Conservation (phyloP, 1,140 invertebrate species). For the Drosophila triauraria region DNA sequence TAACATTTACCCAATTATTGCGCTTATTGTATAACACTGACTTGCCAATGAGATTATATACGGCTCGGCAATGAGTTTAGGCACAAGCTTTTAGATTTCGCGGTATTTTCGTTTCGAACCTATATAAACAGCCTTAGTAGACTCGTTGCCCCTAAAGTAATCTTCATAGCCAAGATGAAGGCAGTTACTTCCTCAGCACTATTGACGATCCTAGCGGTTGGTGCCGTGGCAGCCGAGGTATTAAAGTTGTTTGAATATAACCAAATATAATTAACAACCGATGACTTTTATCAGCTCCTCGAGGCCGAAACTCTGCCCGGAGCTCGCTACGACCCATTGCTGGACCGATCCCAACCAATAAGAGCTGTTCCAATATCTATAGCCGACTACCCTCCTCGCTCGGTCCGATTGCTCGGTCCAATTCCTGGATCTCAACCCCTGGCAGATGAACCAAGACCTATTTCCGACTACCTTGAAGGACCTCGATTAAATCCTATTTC, state of each 20-base stretch:
- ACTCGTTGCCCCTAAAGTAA: background rate
- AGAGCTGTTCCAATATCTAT: too few relatives aligned
- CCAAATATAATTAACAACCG: background rate
- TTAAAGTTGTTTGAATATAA: too few relatives aligned
- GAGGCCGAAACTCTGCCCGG: too few relatives aligned
- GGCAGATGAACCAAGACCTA: too few relatives aligned
- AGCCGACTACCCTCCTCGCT: too few relatives aligned
- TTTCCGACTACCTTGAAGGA: too few relatives aligned
- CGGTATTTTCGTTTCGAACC: background rate
- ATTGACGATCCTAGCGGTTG: background rate
- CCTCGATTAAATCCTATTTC: too few relatives aligned
- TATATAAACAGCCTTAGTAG: conserved; percentile 12
- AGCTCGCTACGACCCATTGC: too few relatives aligned
- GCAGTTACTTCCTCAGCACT: background rate
- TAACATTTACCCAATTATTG: background rate
- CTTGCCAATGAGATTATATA: background rate
- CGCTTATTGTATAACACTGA: background rate
- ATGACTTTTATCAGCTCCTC: background rate
- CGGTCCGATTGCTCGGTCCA: too few relatives aligned
- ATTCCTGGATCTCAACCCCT: too few relatives aligned
- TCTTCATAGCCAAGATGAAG: background rate
- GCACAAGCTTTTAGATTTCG: conserved; percentile 11
- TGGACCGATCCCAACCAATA: too few relatives aligned
- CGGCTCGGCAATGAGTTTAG: background rate
- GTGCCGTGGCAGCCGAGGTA: background rate